Evolutionary conservation across 2,888 invertebrate genomes (phyloP), one percentile per base, ranked within the genome.

Genomic region (Rotaria magnacalcarata): DNA sequence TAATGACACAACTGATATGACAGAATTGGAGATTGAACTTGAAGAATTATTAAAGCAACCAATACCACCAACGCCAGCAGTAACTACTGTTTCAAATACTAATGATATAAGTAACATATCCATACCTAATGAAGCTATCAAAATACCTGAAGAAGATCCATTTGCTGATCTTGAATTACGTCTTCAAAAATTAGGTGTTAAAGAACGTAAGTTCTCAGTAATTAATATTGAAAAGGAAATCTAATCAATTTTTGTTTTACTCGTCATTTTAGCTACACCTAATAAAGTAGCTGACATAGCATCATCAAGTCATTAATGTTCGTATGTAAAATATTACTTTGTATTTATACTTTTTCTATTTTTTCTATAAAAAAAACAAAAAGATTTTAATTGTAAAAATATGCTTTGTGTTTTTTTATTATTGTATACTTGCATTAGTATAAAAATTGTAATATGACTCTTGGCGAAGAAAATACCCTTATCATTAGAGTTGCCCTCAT

Each of bases 41-140:
- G 80, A 80, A 80, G 80, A 80, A 47, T 80, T 80, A 80, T 24
- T 80, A 47, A 80, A 47, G 16, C 80, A 80, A 80, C 80, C 80
- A 24, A n/a, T 14, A 47, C 80, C 47, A 80, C 75, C 75, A 5
- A 47, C 75, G 43, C 21, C 24, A 24, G n/a, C 47, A 24, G n/a
- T 24, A 80, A 10, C 21, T 47, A 10, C 7, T 47, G 24, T 47
- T 11, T 24, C 47, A 47, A n/a, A 7, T 43, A 24, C 5, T 24
- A n/a, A 47, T 14, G 80, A 80, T 1, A 24, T 14, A 24, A 34
- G 19, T 21, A 74, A 41, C 21, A 21, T 10, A 41, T 21, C 74
- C 0, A n/a, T 80, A 8, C 10, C 24, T 80, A 14, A 80, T 47
- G 47, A 80, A n/a, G 4, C 21, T n/a, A n/a, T 14, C 0, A 80